Percentiles rank a stretch among this genome's conserved stretches.
Evolutionary conservation across 2,888 invertebrate genomes (phyloP).

Genomic region (Augochlorella aurata): DNA sequence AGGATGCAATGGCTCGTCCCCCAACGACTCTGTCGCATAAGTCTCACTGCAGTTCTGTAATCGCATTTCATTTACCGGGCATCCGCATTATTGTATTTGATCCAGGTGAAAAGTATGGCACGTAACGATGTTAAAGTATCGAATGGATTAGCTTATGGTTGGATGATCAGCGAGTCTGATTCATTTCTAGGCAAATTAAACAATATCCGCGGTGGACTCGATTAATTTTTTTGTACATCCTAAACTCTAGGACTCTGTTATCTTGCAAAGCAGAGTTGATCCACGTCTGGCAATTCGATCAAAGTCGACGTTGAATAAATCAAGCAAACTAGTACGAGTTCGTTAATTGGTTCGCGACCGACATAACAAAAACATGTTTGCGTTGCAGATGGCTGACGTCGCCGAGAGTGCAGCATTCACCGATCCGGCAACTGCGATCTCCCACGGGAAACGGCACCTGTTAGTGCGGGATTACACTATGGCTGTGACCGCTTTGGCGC

Average conservation of each 20-base stretch:
- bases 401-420: slow-evolving; percentile 81
- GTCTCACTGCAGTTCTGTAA: neutral
- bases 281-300: too few relatives aligned
- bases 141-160: neutral
- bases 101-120: slow-evolving; percentile 18
- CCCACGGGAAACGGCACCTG: slow-evolving; percentile 90
- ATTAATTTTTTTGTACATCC: too few relatives aligned
- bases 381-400: slow-evolving; percentile 84
- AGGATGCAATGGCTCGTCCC: neutral
- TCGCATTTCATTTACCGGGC: neutral
- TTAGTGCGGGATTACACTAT: slow-evolving; percentile 89
- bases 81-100: neutral
- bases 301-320: too few relatives aligned
- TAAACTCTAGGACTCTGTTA: too few relatives aligned
- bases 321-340: too few relatives aligned
- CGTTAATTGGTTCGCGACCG: neutral
- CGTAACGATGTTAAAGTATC: slow-evolving; percentile 20
- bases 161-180: slow-evolving; percentile 12
- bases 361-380: slow-evolving; percentile 14
- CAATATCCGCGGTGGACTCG: neutral
- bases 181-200: neutral
- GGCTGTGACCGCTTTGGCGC: slow-evolving; percentile 89
- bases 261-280: too few relatives aligned
- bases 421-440: slow-evolving; percentile 85
- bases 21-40: neutral